Base-by-base conservation (phyloP, 2,113 vertebrate genomes). In the Apistogramma diplotaenia region DNA sequence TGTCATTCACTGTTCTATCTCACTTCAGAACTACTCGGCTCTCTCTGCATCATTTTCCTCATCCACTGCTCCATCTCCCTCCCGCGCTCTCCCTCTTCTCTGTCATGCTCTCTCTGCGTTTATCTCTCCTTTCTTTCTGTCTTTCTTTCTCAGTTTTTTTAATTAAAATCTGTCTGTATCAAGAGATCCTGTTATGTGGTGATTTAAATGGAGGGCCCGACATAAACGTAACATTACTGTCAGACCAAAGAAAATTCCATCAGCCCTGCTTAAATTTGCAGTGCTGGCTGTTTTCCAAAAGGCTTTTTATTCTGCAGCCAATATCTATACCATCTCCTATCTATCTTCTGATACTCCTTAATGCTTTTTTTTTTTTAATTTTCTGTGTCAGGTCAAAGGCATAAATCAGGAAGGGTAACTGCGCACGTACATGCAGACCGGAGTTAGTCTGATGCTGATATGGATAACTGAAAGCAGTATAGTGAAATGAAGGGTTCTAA, bases 161-260 rank as follows among this genome's bases (percentile, higher is more conserved):
- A 93, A 94, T 95, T 94, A 94, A 93, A 93, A 89, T 85, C 83
- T 84, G 70, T 87, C 81, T 59, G 72, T 91, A 91, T 92, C 85
- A 83, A 83, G 85, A 84, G 92, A 87, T 89, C 91, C 78, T 55
- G 83, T 89, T 86, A 76, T 83, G 82, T 61, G 83, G 85, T 92
- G 92, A 91, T 93, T 94, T 92, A 91, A 94, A 87, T 60, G 58
- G 77, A 84, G 87, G 72, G 74, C 80, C 86, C 90, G 92, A 92
- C 91, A 90, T 88, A 83, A 91, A 88, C 74, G 70, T 83, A 88
- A 89, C 90, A 90, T 93, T 82, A 87, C 92, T 91, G 91, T 93
- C 90, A 88, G 88, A 78, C 85, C 65, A 85, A 90, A 89, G 89
- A 81, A 88, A 87, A 92, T 90, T 92, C 89, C 89, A 89, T 93